phyloP scores from a whole-genome alignment of 2,797 vertebrate genomes.

The Enteromius trimaculatus region DNA sequence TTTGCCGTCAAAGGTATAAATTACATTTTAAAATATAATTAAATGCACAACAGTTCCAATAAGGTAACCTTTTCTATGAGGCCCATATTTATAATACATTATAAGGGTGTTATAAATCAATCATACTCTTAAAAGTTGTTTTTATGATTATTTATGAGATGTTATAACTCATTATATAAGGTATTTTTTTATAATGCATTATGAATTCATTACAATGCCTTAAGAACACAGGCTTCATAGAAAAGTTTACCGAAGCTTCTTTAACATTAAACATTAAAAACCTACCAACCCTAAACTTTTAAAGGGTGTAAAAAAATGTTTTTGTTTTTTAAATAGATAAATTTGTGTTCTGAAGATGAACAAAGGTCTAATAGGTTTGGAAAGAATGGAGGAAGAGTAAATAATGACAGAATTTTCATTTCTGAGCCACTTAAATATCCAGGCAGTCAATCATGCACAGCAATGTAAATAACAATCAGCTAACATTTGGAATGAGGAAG shows the following conservation, averaged over 20 bases:
- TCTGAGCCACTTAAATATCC: neutral
- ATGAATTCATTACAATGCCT: too few relatives aligned
- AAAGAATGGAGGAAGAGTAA: neutral
- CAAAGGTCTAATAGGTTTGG: neutral
- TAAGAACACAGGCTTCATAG: too few relatives aligned
- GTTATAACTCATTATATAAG: too few relatives aligned
- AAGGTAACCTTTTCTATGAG: neutral
- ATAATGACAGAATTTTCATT: neutral
- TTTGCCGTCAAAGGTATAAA: neutral
- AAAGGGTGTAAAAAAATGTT: neutral
- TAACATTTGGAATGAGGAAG: neutral
- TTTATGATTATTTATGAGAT: too few relatives aligned
- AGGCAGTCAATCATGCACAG: neutral
- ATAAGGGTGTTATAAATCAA: too few relatives aligned
- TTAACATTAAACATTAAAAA: neutral
- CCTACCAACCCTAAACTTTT: neutral
- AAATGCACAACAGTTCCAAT: neutral
- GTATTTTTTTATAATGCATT: too few relatives aligned
- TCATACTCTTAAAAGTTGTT: too few relatives aligned
- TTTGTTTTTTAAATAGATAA: neutral
- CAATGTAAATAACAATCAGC: slow-evolving; percentile 1
- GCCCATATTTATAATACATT: too few relatives aligned
- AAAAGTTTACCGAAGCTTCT: neutral
- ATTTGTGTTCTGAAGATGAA: neutral
- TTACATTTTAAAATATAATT: neutral